phyloP scores from a whole-genome alignment of 2,888 invertebrate species.

The Melanargia galathea region DNA sequence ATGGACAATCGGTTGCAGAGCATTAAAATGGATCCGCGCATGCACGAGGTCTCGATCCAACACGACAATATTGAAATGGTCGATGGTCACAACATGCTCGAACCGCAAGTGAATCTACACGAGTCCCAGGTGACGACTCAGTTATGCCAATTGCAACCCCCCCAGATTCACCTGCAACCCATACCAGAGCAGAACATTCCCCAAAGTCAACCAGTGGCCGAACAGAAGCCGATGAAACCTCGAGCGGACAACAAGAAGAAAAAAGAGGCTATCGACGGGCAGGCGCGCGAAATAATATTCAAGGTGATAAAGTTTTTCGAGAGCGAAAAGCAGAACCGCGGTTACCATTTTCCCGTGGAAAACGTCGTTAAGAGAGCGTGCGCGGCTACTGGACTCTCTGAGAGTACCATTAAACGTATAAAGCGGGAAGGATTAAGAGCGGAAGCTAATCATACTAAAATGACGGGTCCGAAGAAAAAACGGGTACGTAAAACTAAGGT shows the following conservation, averaged over 20 bases:
- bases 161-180: slow-evolving; percentile 30
- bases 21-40: slow-evolving; percentile 32
- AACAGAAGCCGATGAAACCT: slow-evolving; percentile 47
- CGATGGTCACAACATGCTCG: slow-evolving; percentile 16
- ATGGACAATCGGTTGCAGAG: slow-evolving; percentile 34
- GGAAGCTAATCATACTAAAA: slow-evolving; percentile 73
- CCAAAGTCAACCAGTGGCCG: slow-evolving; percentile 34
- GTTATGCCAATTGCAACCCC: slow-evolving; percentile 25
- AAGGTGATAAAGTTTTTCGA: slow-evolving; percentile 77
- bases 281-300: slow-evolving; percentile 73
- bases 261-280: slow-evolving; percentile 75
- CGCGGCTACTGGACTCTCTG: slow-evolving; percentile 72
- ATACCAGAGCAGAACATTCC: slow-evolving; percentile 32
- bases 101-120: slow-evolving; percentile 23
- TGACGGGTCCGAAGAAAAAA: slow-evolving; percentile 74
- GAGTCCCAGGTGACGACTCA: slow-evolving; percentile 33
- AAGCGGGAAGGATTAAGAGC: slow-evolving; percentile 72
- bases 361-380: slow-evolving; percentile 75
- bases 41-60: slow-evolving; percentile 33
- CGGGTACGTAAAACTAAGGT: slow-evolving; percentile 73
- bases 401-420: slow-evolving; percentile 74
- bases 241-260: slow-evolving; percentile 65
- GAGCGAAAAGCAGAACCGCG: slow-evolving; percentile 75
- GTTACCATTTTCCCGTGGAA: slow-evolving; percentile 74
- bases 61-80: slow-evolving; percentile 29